These are phyloP conservation scores for Prolemur simus DNA, from an alignment of 2,113 vertebrate species.

Conservation along the genomic window DNA sequence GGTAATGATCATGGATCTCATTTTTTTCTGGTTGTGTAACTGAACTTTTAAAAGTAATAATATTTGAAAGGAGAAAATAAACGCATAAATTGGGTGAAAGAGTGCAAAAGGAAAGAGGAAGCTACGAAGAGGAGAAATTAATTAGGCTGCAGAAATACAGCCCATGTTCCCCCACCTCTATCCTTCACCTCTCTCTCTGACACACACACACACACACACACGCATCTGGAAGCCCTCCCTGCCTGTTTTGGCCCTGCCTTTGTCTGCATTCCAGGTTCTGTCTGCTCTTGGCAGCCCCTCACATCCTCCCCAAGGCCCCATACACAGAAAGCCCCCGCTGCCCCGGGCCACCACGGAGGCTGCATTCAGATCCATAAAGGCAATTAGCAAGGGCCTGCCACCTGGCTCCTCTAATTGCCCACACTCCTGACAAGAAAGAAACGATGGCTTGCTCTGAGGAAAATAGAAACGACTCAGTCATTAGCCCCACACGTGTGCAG, in stretches of 20 bases:
- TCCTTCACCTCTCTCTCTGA: background rate
- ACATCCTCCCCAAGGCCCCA: background rate
- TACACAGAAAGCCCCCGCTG: background rate
- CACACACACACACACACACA: background rate
- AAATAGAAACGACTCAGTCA: background rate
- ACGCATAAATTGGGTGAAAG: background rate
- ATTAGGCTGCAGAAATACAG: background rate
- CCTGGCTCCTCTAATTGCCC: background rate
- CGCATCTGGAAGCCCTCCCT: background rate
- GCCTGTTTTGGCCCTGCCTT: background rate
- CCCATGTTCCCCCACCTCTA: background rate
- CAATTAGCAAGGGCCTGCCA: background rate
- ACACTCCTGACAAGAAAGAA: background rate
- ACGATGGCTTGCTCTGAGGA: background rate
- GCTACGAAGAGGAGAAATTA: background rate
- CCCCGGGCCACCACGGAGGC: background rate
- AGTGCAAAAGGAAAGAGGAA: background rate
- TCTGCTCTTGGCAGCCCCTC: background rate
- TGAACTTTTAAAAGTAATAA: no score
- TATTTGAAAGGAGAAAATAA: slow-evolving; percentile 31
- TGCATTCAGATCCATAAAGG: background rate
- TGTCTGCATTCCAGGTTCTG: background rate
- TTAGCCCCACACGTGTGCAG: background rate
- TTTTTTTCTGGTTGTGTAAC: background rate
- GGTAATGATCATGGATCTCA: background rate